Conservation (phyloP, 2,113 vertebrate genomes). For the Nyctereutes procyonoides region DNA sequence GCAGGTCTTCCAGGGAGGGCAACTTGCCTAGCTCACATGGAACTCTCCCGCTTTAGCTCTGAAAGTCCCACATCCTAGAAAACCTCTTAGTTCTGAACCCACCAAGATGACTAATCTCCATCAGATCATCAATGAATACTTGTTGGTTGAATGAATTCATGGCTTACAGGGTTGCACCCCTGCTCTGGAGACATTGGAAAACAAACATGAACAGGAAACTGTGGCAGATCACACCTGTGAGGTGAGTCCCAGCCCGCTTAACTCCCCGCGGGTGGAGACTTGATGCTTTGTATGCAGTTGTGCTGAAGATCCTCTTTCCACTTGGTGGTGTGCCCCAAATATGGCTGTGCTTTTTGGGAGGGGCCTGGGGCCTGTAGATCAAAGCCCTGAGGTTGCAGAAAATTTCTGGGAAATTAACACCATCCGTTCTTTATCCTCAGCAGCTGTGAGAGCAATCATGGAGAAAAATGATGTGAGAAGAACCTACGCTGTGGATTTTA, state of each 20-base stretch:
- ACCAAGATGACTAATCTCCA: background rate
- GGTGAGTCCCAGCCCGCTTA: background rate
- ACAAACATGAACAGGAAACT: background rate
- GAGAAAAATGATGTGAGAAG: background rate
- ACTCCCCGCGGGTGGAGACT: rapidly evolving
- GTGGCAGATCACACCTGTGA: rapidly evolving
- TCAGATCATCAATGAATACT: background rate
- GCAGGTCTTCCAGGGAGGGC: background rate
- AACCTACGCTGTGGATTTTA: rapidly evolving
- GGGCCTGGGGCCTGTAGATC: background rate
- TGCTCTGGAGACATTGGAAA: too few relatives aligned
- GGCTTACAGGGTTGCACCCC: background rate
- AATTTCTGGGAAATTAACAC: background rate
- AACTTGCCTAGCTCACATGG: background rate
- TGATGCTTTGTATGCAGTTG: too few relatives aligned
- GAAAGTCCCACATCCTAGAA: background rate
- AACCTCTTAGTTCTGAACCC: background rate
- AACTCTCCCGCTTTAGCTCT: background rate
- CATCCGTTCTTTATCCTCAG: background rate
- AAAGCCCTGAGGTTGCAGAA: background rate
- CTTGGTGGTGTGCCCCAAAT: background rate
- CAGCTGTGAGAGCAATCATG: rapidly evolving
- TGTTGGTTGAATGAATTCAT: background rate
- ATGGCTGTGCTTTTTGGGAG: too few relatives aligned
- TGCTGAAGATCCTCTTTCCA: background rate